phyloP scores from a whole-genome alignment of 2,113 vertebrate genomes.

The Callopanchax toddi region DNA sequence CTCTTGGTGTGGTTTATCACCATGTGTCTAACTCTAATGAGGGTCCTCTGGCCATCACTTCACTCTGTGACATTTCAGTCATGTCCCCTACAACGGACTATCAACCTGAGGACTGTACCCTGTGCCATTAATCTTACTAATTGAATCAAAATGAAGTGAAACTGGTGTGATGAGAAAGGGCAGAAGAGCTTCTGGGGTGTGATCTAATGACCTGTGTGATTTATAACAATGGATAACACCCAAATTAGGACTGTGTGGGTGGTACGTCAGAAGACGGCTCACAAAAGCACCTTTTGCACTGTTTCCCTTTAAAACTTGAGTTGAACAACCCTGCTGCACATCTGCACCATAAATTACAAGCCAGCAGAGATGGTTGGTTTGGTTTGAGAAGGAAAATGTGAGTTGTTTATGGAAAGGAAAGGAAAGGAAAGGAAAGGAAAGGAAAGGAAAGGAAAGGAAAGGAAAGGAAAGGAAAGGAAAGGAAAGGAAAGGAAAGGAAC shows the following conservation, averaged over 20 bases:
- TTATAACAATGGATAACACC: slow-evolving; percentile 66
- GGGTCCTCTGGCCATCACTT: slow-evolving; percentile 13
- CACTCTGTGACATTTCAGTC: slow-evolving; percentile 62
- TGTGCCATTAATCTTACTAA: slow-evolving; percentile 66
- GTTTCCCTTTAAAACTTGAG: slow-evolving; percentile 33
- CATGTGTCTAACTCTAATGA: slow-evolving; percentile 36
- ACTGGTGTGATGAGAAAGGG: slow-evolving; percentile 67
- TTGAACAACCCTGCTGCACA: slow-evolving; percentile 55
- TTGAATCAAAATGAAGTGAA: slow-evolving; percentile 75
- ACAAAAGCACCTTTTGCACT: slow-evolving; percentile 58
- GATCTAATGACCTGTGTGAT: slow-evolving; percentile 73
- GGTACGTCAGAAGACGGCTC: slow-evolving; percentile 62
- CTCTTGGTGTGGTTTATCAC: slow-evolving; percentile 20
- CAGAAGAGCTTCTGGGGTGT: slow-evolving; percentile 64
- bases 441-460: slow-evolving; percentile 15
- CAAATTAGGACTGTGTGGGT: slow-evolving; percentile 56
- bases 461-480: not conserved
- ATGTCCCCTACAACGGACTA: slow-evolving; percentile 48
- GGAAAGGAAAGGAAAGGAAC: slow-evolving; percentile 17
- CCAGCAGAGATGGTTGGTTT: slow-evolving; percentile 7
- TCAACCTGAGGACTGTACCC: slow-evolving; percentile 54
- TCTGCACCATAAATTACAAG: slow-evolving; percentile 70
- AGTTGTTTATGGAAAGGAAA: slow-evolving; percentile 35
- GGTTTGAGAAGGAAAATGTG: slow-evolving; percentile 43
- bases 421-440: not conserved